These are phyloP conservation scores for Laticauda laticaudata DNA, from an alignment of 2,113 vertebrate species.

Conservation along the genomic window DNA sequence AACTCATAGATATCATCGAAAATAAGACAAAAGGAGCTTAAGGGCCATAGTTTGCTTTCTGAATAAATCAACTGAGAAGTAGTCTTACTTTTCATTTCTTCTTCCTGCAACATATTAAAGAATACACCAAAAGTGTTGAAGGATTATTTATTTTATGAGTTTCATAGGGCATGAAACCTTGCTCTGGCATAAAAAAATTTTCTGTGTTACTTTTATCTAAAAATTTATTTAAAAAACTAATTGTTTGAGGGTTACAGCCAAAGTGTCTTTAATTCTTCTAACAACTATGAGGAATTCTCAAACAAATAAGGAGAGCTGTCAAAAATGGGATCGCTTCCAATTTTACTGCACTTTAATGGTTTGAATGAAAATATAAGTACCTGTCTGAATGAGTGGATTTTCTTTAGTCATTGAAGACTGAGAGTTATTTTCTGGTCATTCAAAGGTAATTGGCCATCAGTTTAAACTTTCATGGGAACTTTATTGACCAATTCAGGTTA, in stretches of 20 bases:
- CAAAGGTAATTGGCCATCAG: background rate
- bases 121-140: background rate
- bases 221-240: background rate
- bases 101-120: background rate
- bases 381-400: constrained; percentile 26
- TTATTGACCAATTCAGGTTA: constrained; percentile 16
- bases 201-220: background rate
- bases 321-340: constrained; percentile 17
- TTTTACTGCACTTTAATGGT: background rate
- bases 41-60: background rate
- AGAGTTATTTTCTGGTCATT: constrained; percentile 31
- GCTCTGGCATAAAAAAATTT: background rate
- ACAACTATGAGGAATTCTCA: background rate
- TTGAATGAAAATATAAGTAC: constrained; percentile 35
- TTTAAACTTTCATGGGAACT: constrained; percentile 28
- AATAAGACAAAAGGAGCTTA: background rate
- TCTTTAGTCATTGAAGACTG: constrained; percentile 6
- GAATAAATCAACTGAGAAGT: background rate
- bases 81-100: no score
- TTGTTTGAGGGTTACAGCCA: constrained; percentile 1
- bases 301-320: constrained; percentile 26
- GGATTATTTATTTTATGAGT: background rate
- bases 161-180: background rate
- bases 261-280: constrained; percentile 16
- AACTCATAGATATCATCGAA: background rate